Conservation (phyloP, 2,888 invertebrate species). For the Heliconius ethilla region DNA sequence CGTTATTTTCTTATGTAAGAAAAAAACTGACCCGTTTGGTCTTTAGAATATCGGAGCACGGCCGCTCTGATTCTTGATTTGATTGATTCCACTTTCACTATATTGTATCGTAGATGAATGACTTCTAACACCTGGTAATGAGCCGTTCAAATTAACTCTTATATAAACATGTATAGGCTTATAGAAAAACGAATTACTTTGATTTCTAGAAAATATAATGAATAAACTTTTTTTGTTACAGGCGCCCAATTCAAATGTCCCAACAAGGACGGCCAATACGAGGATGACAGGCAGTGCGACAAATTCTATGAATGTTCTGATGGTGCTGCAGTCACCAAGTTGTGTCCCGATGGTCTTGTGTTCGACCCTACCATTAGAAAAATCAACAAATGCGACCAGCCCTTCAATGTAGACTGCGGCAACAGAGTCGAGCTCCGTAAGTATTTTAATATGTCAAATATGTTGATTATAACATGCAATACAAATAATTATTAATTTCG, state of each 20-base stretch:
- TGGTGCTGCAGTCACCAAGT: slow-evolving; percentile 86
- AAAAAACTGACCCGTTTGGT: slow-evolving; percentile 54
- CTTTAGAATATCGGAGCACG: slow-evolving; percentile 49
- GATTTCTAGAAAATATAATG: neutral
- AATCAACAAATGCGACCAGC: slow-evolving; percentile 95
- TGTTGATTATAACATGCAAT: neutral
- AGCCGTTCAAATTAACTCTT: neutral
- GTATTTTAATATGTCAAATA: slow-evolving; percentile 60
- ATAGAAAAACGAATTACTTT: neutral
- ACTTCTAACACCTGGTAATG: slow-evolving; percentile 7
- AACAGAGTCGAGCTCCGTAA: slow-evolving; percentile 94
- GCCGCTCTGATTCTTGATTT: slow-evolving; percentile 45
- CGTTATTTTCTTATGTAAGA: slow-evolving; percentile 56
- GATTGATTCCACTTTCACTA: slow-evolving; percentile 58
- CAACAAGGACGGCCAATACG: slow-evolving; percentile 89
- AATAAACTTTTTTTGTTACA: slow-evolving; percentile 58
- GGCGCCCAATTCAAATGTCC: slow-evolving; percentile 89
- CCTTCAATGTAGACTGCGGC: slow-evolving; percentile 95
- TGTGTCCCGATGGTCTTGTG: slow-evolving; percentile 94
- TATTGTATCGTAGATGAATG: slow-evolving; percentile 29
- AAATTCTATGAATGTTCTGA: slow-evolving; percentile 91
- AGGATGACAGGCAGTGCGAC: slow-evolving; percentile 91
- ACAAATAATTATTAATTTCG: neutral
- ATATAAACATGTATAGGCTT: neutral
- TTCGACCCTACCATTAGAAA: slow-evolving; percentile 93